phyloP scores from a whole-genome alignment of 2,797 vertebrate species.

The Acipenser oxyrinchus region DNA sequence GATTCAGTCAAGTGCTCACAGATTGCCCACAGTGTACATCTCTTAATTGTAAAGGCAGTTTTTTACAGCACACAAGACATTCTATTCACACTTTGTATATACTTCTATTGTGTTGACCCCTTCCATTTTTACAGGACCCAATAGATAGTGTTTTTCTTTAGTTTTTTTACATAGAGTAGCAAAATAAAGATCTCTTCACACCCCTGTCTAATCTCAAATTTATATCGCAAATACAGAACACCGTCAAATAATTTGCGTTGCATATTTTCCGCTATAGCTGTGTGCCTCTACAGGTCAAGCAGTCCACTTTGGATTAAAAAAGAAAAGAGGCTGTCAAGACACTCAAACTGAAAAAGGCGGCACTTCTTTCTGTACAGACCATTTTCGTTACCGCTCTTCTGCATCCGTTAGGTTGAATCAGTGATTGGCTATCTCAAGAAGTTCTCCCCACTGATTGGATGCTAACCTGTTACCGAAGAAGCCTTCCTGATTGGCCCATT shows the following conservation, averaged over 20 bases:
- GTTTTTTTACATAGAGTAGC: slow-evolving; percentile 59
- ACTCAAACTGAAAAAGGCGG: not conserved
- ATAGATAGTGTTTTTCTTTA: slow-evolving; percentile 21
- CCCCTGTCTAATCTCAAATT: slow-evolving; percentile 9
- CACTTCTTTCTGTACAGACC: slow-evolving; percentile 11
- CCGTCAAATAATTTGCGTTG: slow-evolving; percentile 31
- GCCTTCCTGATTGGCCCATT: slow-evolving; percentile 26
- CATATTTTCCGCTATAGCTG: slow-evolving; percentile 34
- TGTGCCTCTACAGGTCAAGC: slow-evolving; percentile 28
- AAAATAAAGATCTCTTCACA: slow-evolving; percentile 58
- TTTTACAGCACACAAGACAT: slow-evolving; percentile 39
- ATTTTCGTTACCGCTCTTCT: not conserved
- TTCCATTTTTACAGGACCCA: slow-evolving; percentile 45
- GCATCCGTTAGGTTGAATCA: not conserved
- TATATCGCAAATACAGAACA: slow-evolving; percentile 27
- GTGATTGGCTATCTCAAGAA: not conserved
- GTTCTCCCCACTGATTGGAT: slow-evolving; percentile 1
- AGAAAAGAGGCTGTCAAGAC: no score
- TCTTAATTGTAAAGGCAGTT: slow-evolving; percentile 44
- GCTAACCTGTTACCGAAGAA: not conserved
- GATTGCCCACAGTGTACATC: no score
- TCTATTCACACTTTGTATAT: slow-evolving; percentile 21
- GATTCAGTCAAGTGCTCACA: no score
- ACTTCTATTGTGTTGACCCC: slow-evolving; percentile 13
- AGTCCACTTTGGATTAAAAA: not conserved